Percentiles rank a stretch among this genome's conserved stretches.
Conservation (phyloP, 2,888 invertebrate genomes). For the Oxytorus armatus region DNA sequence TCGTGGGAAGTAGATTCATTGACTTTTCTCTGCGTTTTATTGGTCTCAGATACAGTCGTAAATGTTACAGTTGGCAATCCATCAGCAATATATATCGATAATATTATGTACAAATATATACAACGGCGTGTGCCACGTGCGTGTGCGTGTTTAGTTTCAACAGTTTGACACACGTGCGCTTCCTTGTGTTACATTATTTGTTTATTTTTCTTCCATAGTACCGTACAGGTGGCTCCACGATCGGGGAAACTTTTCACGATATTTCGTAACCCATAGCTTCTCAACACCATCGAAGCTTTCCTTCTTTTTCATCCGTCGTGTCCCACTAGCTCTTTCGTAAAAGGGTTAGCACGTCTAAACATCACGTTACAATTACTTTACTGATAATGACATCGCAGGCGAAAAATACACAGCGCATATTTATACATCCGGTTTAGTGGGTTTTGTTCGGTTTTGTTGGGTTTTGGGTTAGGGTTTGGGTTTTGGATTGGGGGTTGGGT, state of each 20-base stretch:
- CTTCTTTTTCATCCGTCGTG: conserved; percentile 7
- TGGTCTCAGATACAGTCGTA: conserved; percentile 80
- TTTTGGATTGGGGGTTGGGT: too few species aligned
- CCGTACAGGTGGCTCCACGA: conserved; percentile 31
- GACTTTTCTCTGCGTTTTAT: conserved; percentile 76
- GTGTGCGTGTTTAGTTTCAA: conserved; percentile 23
- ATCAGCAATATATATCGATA: conserved; percentile 76
- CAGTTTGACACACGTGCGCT: conserved; percentile 9
- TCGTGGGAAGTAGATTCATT: not conserved
- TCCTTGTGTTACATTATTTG: conserved; percentile 13
- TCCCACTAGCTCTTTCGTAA: conserved; percentile 37
- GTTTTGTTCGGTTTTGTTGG: too few species aligned
- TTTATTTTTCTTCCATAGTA: conserved; percentile 30
- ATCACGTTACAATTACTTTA: too few species aligned
- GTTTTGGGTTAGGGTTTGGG: too few species aligned
- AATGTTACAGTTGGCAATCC: conserved; percentile 81
- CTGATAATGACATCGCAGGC: too few species aligned
- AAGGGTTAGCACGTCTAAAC: too few species aligned
- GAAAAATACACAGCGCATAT: too few species aligned
- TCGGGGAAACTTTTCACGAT: conserved; percentile 8
- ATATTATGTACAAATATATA: conserved; percentile 82
- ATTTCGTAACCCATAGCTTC: conserved; percentile 7
- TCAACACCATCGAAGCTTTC: conserved; percentile 17
- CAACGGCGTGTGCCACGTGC: conserved; percentile 67
- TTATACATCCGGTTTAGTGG: too few species aligned